Base-by-base conservation (phyloP, 1,140 invertebrate genomes). In the Drosophila hydei region DNA sequence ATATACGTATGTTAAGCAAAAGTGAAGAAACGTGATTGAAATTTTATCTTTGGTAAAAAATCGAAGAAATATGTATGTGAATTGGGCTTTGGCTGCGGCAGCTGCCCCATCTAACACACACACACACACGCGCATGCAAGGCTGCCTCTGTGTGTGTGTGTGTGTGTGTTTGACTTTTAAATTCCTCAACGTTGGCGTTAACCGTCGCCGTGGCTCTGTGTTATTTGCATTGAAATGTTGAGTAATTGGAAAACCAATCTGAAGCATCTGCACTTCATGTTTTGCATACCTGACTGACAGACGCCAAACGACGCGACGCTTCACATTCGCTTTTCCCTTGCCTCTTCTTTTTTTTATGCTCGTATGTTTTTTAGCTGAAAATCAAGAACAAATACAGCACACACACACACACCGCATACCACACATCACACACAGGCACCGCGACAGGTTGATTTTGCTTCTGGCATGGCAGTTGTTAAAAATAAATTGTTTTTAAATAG, bases 401-500 rank as follows among this genome's bases (percentile, higher is more conserved):
- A 58, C 30, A 36, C 18, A 33, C 27, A 47, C 25, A 38, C 9
- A 14, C 18, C 48, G 19, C 62, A 50, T 33, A 50, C 52, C 25
- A 33, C 56, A 47, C 25, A 59, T 27, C 38, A 61, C 48, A 33
- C 45, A 40, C 21, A 61, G 36, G 54, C 54, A 43, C 4, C 23
- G 65, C 69, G 78, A 77, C 74, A 81, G 78, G 78, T 77, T 77
- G 73, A 69, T 62, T 81, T 81, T 60, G 73, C 78, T 50, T 25
- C 61, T 77, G 78, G 78, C 74, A 54, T 62, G 62, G 79, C 72
- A 75, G 61, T 81, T 84, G 77, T 77, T 85, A 79, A 85, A 84
- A 85, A 85, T 85, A 85, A 85, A 85, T 85, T 85, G 80, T 85
- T 85, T 85, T 85, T 79, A 85, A 85, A 85, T 85, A 85, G 80